These are phyloP conservation scores for Anoura caudifer DNA, from an alignment of 2,113 vertebrate species.

Conservation along the genomic window DNA sequence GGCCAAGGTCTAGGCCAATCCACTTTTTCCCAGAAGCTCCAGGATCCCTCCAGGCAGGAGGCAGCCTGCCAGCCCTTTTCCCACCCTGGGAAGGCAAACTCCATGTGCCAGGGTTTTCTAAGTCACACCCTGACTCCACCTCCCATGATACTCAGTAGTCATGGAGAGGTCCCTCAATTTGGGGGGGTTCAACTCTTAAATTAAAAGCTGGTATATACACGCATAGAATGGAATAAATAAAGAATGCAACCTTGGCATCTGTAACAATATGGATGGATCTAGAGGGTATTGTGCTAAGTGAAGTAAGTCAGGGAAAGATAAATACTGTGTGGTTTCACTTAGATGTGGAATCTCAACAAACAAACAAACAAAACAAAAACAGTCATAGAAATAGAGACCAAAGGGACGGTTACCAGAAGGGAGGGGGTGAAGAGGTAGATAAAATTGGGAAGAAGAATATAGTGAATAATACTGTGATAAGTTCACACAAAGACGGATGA, in stretches of 20 bases:
- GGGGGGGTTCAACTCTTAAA: neutral
- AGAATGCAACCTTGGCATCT: neutral
- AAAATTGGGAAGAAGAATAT: neutral
- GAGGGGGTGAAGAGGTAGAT: neutral
- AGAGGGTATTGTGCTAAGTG: neutral
- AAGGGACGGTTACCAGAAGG: neutral
- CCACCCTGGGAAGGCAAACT: neutral
- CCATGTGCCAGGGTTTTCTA: neutral
- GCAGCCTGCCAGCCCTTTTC: neutral
- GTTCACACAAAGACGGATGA: neutral
- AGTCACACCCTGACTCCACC: neutral
- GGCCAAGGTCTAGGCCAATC: neutral
- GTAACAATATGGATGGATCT: neutral
- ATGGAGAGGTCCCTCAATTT: neutral
- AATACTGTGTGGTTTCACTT: neutral
- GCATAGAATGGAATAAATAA: neutral
- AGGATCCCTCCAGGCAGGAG: neutral
- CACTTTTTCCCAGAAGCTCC: neutral
- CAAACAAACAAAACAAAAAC: neutral
- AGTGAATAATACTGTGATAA: neutral
- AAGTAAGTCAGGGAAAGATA: neutral
- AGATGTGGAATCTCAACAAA: neutral
- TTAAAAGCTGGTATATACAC: neutral
- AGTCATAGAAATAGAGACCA: neutral
- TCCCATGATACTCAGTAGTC: neutral